Evolutionary conservation across 2,888 invertebrate species (phyloP), one percentile per base, ranked within the genome.

Genomic region (Amblyjoppa fuscipennis): DNA sequence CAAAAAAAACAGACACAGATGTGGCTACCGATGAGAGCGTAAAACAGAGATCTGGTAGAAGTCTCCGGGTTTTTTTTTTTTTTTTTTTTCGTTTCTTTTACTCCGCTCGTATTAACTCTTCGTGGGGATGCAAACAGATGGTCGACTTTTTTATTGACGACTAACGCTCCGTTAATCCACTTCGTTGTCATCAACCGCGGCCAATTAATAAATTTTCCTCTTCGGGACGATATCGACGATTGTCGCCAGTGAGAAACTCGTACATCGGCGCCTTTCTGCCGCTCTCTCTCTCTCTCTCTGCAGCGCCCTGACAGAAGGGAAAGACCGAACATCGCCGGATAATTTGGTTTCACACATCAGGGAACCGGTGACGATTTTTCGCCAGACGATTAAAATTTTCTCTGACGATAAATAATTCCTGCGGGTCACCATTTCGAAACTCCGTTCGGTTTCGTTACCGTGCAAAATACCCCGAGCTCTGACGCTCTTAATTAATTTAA

Each of bases 121-220:
- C 70, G 78, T 85, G 81, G 78, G 81, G 85, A 85, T 75, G 81
- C 78, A 68, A 79, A 70, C 81, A 85, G 74, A 85, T 85, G 85
- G 74, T 56, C 70, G 75, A 59, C 53, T 75, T 34, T 81, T 81
- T 78, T 78, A 85, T 85, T 78, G 78, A 75, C 77, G 71, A 31
- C 81, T 79, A 49, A 66, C 74, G 78, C 74, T 79, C 38, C 56
- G 56, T 56, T 56, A 3, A 34, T 76, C 80, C 51, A 68, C 77
- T 66, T 81, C 78, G 78, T 85, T 74, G 81, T 85, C 84, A 85
- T 81, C 64, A 81, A 85, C 81, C 81, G 74, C 78, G 20, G 81
- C 74, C 81, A 74, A 64, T 81, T 81, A 81, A 81, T 84, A 74
- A 77, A 73, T 45, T 16, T 4, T 16, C 16, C 3, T 45, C 53